Conservation (phyloP, 2,797 vertebrate species). For the Ptychobarbus kaznakovi region DNA sequence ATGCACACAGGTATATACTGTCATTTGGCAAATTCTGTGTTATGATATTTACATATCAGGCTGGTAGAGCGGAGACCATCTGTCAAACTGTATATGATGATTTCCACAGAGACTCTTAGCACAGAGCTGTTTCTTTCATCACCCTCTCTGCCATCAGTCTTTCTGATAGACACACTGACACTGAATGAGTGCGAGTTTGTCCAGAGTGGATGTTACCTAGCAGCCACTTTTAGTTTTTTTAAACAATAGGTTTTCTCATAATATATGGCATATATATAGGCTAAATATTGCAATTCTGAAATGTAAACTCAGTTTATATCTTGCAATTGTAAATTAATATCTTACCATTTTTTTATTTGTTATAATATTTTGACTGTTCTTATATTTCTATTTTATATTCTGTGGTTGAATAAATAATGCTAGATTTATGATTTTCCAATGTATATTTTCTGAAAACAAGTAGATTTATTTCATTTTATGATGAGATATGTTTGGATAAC, state of each 20-base stretch:
- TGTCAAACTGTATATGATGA: conserved; percentile 53
- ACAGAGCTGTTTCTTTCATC: conserved; percentile 58
- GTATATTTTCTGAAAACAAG: too few species aligned
- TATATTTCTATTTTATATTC: not conserved
- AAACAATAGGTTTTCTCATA: not conserved
- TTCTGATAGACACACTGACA: conserved; percentile 38
- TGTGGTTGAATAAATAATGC: not conserved
- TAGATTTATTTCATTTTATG: not conserved
- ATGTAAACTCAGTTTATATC: too few species aligned
- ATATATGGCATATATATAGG: not conserved
- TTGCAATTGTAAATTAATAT: too few species aligned
- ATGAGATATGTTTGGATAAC: not conserved
- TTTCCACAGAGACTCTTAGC: conserved; percentile 55
- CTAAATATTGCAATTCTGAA: too few species aligned
- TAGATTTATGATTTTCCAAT: not conserved
- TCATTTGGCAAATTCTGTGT: not conserved
- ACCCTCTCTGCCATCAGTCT: conserved; percentile 51
- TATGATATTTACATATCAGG: conserved; percentile 49
- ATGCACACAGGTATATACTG: too few species aligned
- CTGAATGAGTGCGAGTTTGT: not conserved
- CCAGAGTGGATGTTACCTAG: not conserved
- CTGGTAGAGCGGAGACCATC: conserved; percentile 53
- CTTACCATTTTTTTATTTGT: too few species aligned
- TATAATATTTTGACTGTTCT: too few species aligned
- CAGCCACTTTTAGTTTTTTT: not conserved